Base-by-base conservation (phyloP, 2,888 invertebrate genomes). In the Strigamia crassipes region DNA sequence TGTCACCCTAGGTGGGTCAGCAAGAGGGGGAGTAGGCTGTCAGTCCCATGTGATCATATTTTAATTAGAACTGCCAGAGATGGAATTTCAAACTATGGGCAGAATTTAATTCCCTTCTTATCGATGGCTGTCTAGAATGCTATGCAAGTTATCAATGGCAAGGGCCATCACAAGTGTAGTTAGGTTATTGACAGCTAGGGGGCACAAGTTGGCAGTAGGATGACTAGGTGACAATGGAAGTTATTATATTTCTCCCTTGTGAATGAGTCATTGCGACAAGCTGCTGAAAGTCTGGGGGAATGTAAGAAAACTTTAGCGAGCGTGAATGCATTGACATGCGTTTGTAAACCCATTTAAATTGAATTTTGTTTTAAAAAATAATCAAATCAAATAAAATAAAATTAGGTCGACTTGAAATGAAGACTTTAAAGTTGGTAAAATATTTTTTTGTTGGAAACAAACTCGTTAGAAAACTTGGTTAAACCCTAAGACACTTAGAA, bases 1-100 rank as follows among this genome's bases (percentile, higher is more conserved):
- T 73, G 73, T 73, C 73, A 73, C 73, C 73, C 73, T 73, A 73
- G 73, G 73, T 73, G 73, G 73, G 73, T 73, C 73, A 73, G 73
- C 73, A 13, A 31, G 73, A 31, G 73, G 73, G 31, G 27, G 27
- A 27, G 23, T 6, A 15, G 73, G 27, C 73, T 73, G 73, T 73
- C 73, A 73, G 73, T 73, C 73, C 73, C 73, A 73, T 27, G 73
- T 31, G 73, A 73, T 73, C 73, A 73, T 73, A 73, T 73, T 73
- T 73, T 73, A 73, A 73, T 73, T 73, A 73, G 73, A 73, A 73
- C 73, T 73, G 73, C 73, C 73, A 73, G 31, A 31, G 73, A 73
- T 73, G 73, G 73, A 73, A 73, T 73, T 73, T 73, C 73, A 73
- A 73, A 73, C 73, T 73, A 73, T 73, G 73, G 73, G 27, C 73